Evolutionary conservation across 1,140 invertebrate genomes (phyloP).

Genomic region (Drosophila kikkawai): DNA sequence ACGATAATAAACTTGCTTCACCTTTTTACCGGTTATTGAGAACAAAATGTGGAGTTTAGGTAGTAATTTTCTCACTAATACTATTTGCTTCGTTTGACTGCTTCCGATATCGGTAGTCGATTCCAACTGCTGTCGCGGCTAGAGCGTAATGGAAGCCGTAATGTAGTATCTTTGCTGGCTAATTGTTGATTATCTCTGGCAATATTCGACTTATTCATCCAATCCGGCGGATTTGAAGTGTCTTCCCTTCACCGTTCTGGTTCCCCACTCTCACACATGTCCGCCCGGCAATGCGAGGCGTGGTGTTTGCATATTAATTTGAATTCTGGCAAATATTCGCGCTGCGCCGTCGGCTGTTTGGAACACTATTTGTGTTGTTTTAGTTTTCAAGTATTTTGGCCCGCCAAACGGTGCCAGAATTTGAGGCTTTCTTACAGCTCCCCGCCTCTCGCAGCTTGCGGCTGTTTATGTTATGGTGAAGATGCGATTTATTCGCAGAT

Average conservation of each 20-base stretch:
- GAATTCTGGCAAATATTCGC: conserved; percentile 38
- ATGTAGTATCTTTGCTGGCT: not conserved
- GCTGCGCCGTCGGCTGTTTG: conserved; percentile 37
- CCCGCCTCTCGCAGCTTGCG: conserved; percentile 13
- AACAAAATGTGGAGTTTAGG: not conserved
- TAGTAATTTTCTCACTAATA: not conserved
- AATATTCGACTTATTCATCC: conserved; percentile 8
- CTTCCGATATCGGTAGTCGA: not conserved
- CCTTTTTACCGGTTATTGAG: not conserved
- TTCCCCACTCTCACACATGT: not conserved
- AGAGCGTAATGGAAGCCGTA: not conserved
- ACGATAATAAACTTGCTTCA: not conserved
- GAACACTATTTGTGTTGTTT: conserved; percentile 40
- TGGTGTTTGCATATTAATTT: conserved; percentile 30
- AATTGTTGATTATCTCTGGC: conserved; percentile 21
- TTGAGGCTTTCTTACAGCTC: conserved; percentile 12
- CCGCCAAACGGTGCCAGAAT: conserved; percentile 30
- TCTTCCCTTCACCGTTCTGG: conserved; percentile 1
- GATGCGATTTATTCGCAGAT: conserved; percentile 33
- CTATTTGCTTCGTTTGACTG: not conserved
- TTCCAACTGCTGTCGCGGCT: not conserved
- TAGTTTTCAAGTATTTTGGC: conserved; percentile 45
- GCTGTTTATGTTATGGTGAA: conserved; percentile 19
- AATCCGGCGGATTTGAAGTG: not conserved
- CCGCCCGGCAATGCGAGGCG: not conserved